Percentiles rank a stretch among this genome's conserved stretches.
Conservation (phyloP, 1,140 invertebrate genomes). For the Cydia strobilella region DNA sequence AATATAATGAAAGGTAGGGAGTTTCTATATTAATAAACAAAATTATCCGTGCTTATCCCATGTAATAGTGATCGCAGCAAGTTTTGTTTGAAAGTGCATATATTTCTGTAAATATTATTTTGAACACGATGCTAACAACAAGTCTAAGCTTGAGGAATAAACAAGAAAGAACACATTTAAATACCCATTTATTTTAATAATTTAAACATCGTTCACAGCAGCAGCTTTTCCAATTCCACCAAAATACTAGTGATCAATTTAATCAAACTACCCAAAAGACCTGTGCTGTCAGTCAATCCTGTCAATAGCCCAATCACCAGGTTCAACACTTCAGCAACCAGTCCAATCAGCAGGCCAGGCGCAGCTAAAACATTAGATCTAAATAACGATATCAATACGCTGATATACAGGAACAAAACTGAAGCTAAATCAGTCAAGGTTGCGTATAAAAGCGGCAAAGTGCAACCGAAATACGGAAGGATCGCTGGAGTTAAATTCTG, state of each 20-base stretch:
- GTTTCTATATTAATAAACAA: too few species aligned
- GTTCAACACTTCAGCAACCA: constrained; percentile 64
- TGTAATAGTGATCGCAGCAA: too few species aligned
- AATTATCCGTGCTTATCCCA: too few species aligned
- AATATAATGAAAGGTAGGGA: too few species aligned
- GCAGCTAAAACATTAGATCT: constrained; percentile 67
- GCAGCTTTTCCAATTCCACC: constrained; percentile 66
- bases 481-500: constrained; percentile 69
- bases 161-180: constrained; percentile 38
- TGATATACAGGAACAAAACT: constrained; percentile 69
- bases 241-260: constrained; percentile 66
- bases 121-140: too few species aligned
- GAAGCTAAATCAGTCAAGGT: constrained; percentile 71
- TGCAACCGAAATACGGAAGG: constrained; percentile 69
- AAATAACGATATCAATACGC: constrained; percentile 67
- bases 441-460: constrained; percentile 65
- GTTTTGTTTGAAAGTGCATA: too few species aligned
- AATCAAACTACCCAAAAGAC: constrained; percentile 59
- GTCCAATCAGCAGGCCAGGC: constrained; percentile 55
- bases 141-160: too few species aligned
- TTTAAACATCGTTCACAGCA: constrained; percentile 48
- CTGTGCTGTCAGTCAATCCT: constrained; percentile 59
- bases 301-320: constrained; percentile 60
- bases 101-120: too few species aligned
- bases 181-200: constrained; percentile 41